Percentiles rank a stretch among this genome's conserved stretches.
These are phyloP conservation scores for Podotricha telesiphe DNA, from an alignment of 2,888 invertebrate genomes.

Conservation along the genomic window DNA sequence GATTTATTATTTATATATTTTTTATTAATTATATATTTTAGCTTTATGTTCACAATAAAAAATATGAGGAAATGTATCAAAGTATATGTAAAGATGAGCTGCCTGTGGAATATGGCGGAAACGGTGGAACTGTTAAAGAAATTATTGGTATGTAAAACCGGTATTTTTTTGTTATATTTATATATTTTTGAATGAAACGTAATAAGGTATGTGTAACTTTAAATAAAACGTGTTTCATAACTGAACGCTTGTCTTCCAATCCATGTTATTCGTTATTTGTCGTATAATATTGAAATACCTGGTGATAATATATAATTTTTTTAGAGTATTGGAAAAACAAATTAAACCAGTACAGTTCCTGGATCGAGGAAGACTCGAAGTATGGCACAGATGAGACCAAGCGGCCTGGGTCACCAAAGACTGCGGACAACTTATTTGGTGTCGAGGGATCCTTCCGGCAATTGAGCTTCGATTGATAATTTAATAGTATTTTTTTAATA, in stretches of 20 bases:
- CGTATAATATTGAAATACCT: not conserved
- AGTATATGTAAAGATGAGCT: conserved; percentile 83
- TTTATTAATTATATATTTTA: conserved; percentile 50
- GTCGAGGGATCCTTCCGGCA: conserved; percentile 82
- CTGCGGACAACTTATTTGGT: conserved; percentile 81
- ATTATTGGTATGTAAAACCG: conserved; percentile 57
- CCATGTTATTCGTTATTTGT: not conserved
- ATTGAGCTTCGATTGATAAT: conserved; percentile 64
- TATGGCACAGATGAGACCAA: conserved; percentile 81
- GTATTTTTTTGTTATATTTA: no score
- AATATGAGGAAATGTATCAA: conserved; percentile 82
- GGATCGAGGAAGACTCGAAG: conserved; percentile 78
- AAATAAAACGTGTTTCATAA: no score
- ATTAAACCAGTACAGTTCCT: conserved; percentile 70
- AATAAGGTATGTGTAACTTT: no score
- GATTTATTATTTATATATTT: no score
- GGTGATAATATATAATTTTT: not conserved
- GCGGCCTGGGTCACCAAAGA: conserved; percentile 81
- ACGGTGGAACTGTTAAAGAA: conserved; percentile 78
- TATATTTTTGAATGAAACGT: no score
- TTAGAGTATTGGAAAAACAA: conserved; percentile 70
- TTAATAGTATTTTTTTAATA: not conserved
- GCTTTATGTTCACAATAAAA: conserved; percentile 78
- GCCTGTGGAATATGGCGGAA: conserved; percentile 87
- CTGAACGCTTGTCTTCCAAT: not conserved